phyloP scores from a whole-genome alignment of 2,113 vertebrate genomes.

The Psettodes erumei region DNA sequence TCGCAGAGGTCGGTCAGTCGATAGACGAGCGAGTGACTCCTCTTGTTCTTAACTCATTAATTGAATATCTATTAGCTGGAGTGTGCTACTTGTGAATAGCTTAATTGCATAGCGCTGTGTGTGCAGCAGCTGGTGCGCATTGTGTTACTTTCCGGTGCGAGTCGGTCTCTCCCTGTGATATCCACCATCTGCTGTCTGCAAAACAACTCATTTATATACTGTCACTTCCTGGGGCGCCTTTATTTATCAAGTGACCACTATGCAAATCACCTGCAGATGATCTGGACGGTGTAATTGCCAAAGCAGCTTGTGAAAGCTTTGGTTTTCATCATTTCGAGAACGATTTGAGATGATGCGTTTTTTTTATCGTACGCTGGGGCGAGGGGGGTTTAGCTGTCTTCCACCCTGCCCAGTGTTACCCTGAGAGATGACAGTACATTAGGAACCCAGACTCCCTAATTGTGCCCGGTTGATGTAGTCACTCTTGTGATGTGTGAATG shows the following conservation, averaged over 20 bases:
- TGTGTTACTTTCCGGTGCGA: conserved; percentile 78
- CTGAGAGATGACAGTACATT: conserved; percentile 67
- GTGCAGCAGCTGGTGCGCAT: conserved; percentile 91
- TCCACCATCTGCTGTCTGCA: conserved; percentile 95
- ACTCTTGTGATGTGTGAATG: conserved; percentile 60
- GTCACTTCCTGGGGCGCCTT: conserved; percentile 84
- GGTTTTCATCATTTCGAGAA: conserved; percentile 70
- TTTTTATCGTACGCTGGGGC: conserved; percentile 36
- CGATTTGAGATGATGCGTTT: conserved; percentile 51
- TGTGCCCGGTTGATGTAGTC: conserved; percentile 58
- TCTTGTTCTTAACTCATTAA: conserved; percentile 73
- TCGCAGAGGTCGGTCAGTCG: conserved; percentile 62
- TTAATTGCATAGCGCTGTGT: conserved; percentile 78
- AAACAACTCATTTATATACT: conserved; percentile 91
- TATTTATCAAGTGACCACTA: conserved; percentile 89
- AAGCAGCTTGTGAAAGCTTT: conserved; percentile 75
- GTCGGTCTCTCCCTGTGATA: conserved; percentile 85
- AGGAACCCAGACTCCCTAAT: conserved; percentile 68
- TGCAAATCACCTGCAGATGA: conserved; percentile 83
- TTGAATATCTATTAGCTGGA: conserved; percentile 70
- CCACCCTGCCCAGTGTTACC: conserved; percentile 45
- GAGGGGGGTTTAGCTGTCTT: conserved; percentile 47
- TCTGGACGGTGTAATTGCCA: conserved; percentile 82
- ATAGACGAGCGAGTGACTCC: conserved; percentile 61
- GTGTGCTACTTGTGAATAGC: conserved; percentile 64